A percentile compares a stretch with the other conserved stretches of the same genome.
Evolutionary conservation across 2,113 vertebrate genomes (phyloP).

Genomic region (Polyodon spathula): DNA sequence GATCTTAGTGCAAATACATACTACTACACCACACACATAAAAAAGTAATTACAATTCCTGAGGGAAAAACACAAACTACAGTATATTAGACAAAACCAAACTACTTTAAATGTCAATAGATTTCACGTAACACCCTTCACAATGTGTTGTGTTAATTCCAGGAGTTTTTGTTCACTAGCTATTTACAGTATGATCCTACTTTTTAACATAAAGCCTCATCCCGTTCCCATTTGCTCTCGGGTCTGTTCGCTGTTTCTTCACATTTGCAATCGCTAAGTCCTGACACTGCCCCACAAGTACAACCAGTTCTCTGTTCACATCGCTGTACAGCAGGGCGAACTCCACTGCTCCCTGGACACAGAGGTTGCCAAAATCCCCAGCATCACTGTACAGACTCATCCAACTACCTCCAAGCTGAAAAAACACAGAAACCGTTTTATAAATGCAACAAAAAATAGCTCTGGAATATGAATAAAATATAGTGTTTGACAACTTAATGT

Average conservation of each 20-base stretch:
- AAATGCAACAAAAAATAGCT: background rate
- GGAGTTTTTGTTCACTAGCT: too few relatives aligned
- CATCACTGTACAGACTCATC: conserved; percentile 20
- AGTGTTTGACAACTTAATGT: too few relatives aligned
- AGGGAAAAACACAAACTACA: too few relatives aligned
- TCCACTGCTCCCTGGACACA: conserved; percentile 12
- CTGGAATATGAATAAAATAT: too few relatives aligned
- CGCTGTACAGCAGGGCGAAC: conserved; percentile 13
- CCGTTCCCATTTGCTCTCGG: conserved; percentile 6
- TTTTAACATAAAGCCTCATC: background rate
- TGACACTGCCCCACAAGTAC: conserved; percentile 10
- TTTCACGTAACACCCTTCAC: too few relatives aligned
- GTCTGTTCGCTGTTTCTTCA: conserved; percentile 12
- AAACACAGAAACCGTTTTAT: conserved; percentile 1
- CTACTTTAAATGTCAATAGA: too few relatives aligned
- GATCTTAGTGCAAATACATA: too few relatives aligned
- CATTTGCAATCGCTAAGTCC: conserved; percentile 10
- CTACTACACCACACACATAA: too few relatives aligned
- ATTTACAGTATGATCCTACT: too few relatives aligned
- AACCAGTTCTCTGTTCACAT: conserved; percentile 8
- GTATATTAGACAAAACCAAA: too few relatives aligned
- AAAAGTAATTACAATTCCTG: too few relatives aligned
- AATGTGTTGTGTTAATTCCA: too few relatives aligned
- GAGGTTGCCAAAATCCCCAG: conserved; percentile 20
- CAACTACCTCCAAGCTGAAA: conserved; percentile 18